A percentile compares a stretch with the other conserved stretches of the same genome.
These are phyloP conservation scores for Anolis carolinensis DNA, from an alignment of 2,113 vertebrate genomes.

Conservation along the genomic window DNA sequence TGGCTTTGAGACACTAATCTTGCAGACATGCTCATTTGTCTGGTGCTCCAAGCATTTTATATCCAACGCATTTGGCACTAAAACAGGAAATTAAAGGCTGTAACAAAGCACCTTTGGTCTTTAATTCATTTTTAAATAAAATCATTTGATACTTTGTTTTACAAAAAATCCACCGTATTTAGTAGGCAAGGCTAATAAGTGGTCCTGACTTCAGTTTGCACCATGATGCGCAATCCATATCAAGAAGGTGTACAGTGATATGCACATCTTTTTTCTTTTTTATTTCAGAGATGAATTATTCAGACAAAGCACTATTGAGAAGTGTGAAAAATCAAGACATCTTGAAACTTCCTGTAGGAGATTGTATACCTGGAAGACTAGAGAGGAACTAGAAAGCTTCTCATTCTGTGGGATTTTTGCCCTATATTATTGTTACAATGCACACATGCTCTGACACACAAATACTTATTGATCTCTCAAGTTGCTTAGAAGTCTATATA, in stretches of 20 bases:
- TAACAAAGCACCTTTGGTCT: slow-evolving; percentile 74
- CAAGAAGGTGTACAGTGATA: background rate
- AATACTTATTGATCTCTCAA: too few species aligned
- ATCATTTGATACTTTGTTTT: too few species aligned
- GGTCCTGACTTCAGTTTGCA: background rate
- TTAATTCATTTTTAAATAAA: slow-evolving; percentile 81
- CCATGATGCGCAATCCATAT: background rate
- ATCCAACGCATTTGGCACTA: slow-evolving; percentile 35
- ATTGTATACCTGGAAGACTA: background rate
- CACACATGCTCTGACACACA: too few species aligned
- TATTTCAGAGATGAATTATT: background rate
- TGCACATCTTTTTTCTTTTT: background rate
- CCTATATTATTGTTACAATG: too few species aligned
- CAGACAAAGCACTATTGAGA: background rate
- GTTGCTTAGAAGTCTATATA: too few species aligned
- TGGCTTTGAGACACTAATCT: slow-evolving; percentile 13
- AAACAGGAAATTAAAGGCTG: slow-evolving; percentile 77
- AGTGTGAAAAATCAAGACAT: background rate
- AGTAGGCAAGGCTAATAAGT: background rate
- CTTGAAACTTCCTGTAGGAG: background rate
- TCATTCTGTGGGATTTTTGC: too few species aligned
- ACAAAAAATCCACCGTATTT: background rate
- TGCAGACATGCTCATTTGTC: slow-evolving; percentile 27
- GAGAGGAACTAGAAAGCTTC: background rate
- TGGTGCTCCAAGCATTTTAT: slow-evolving; percentile 49